phyloP scores from a whole-genome alignment of 2,797 vertebrate species.

The Pagetopsis macropterus region DNA sequence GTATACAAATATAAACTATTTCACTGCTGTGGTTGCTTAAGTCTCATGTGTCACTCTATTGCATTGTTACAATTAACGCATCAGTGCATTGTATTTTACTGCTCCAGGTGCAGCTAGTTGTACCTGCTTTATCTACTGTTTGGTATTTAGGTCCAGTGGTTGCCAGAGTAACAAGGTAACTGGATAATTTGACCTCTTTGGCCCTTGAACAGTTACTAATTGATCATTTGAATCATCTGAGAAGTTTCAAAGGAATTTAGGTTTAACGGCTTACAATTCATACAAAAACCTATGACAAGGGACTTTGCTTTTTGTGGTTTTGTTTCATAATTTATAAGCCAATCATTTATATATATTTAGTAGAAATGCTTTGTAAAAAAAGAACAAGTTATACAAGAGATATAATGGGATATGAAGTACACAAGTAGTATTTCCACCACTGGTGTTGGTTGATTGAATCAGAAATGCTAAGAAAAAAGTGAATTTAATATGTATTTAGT shows the following conservation, averaged over 20 bases:
- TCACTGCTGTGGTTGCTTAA: neutral
- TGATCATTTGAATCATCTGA: neutral
- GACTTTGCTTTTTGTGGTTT: neutral
- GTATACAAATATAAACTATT: neutral
- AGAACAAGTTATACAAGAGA: no score
- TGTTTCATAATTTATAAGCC: neutral
- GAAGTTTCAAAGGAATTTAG: neutral
- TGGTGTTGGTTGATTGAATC: no score
- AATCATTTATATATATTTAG: neutral
- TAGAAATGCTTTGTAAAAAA: no score
- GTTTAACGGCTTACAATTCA: neutral
- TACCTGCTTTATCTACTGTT: neutral
- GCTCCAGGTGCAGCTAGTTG: neutral
- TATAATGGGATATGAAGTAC: no score
- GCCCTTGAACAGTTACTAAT: neutral
- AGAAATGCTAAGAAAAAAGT: no score
- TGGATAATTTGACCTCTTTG: neutral
- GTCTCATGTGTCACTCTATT: neutral
- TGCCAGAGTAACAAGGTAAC: neutral
- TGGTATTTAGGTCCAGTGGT: neutral
- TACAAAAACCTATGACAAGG: neutral
- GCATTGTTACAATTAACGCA: neutral
- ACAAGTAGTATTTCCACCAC: no score
- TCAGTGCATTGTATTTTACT: neutral
- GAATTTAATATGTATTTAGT: neutral